Evolutionary conservation across 2,797 vertebrate species (phyloP).

Genomic region (Sebastes minor): DNA sequence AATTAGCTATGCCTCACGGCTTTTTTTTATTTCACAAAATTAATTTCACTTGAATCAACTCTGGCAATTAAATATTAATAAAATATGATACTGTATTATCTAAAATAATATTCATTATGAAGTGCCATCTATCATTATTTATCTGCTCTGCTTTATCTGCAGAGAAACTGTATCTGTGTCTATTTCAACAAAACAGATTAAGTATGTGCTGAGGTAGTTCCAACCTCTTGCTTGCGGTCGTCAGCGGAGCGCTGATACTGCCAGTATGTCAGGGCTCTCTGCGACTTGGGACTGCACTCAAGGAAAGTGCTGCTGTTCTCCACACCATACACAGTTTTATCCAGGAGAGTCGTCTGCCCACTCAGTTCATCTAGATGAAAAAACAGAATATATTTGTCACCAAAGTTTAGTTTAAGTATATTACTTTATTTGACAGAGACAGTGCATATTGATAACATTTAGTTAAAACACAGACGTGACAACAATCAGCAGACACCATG

Average conservation of each 20-base stretch:
- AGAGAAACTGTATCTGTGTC: background rate
- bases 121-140: background rate
- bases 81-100: background rate
- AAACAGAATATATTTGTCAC: background rate
- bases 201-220: constrained; percentile 8
- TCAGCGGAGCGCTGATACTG: constrained; percentile 91
- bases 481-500: too few relatives aligned
- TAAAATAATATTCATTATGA: background rate
- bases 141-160: background rate
- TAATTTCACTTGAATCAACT: background rate
- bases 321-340: constrained; percentile 95
- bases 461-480: too few relatives aligned
- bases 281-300: constrained; percentile 97
- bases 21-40: constrained; percentile 2
- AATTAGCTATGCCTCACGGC: background rate
- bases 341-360: constrained; percentile 83
- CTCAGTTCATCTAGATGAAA: constrained; percentile 85
- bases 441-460: too few relatives aligned
- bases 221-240: constrained; percentile 92
- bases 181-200: background rate
- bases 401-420: background rate
- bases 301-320: constrained; percentile 99
- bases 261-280: constrained; percentile 93
- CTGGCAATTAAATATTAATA: background rate
- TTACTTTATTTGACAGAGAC: too few relatives aligned